A percentile compares a stretch with the other conserved stretches of the same genome.
Evolutionary conservation across 1,140 invertebrate species (phyloP).

Genomic region (Drosophila rufa): DNA sequence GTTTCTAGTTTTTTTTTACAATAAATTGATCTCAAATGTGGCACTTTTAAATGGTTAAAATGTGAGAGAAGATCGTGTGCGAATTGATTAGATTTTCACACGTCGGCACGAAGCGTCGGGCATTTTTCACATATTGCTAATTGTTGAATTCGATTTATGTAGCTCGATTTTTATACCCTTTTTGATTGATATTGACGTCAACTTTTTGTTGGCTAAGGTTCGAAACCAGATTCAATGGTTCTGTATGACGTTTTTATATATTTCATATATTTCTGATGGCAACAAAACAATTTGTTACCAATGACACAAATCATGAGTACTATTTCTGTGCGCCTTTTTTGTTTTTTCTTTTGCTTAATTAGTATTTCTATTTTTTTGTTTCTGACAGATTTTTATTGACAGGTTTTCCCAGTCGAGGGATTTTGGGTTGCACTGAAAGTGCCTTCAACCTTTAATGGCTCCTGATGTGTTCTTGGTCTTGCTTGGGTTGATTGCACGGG

Average conservation of each 20-base stretch:
- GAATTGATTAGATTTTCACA: slow-evolving; percentile 69
- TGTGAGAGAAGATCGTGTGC: slow-evolving; percentile 19
- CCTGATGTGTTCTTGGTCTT: slow-evolving; percentile 10
- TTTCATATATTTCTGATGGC: slow-evolving; percentile 26
- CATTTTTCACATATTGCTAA: slow-evolving; percentile 61
- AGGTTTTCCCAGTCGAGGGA: slow-evolving; percentile 19
- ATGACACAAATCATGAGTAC: slow-evolving; percentile 62
- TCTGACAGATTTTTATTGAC: slow-evolving; percentile 61
- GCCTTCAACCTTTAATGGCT: slow-evolving; percentile 30
- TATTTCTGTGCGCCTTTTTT: slow-evolving; percentile 4
- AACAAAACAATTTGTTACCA: slow-evolving; percentile 46
- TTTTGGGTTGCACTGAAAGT: slow-evolving; percentile 26
- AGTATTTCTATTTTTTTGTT: slow-evolving; percentile 22
- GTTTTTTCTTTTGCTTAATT: slow-evolving; percentile 15
- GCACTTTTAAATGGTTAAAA: slow-evolving; percentile 20
- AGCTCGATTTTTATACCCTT: slow-evolving; percentile 23
- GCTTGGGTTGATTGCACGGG: slow-evolving; percentile 71
- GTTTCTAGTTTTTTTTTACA: neutral
- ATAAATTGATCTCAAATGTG: slow-evolving; percentile 42
- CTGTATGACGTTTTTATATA: slow-evolving; percentile 3
- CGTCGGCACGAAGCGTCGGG: slow-evolving; percentile 33
- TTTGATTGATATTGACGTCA: slow-evolving; percentile 57
- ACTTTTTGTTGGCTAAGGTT: slow-evolving; percentile 41
- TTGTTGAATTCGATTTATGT: slow-evolving; percentile 46
- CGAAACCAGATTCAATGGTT: slow-evolving; percentile 2